Evolutionary conservation across 2,113 vertebrate genomes (phyloP), one percentile per base, ranked within the genome.

Genomic region (Blennius ocellaris): DNA sequence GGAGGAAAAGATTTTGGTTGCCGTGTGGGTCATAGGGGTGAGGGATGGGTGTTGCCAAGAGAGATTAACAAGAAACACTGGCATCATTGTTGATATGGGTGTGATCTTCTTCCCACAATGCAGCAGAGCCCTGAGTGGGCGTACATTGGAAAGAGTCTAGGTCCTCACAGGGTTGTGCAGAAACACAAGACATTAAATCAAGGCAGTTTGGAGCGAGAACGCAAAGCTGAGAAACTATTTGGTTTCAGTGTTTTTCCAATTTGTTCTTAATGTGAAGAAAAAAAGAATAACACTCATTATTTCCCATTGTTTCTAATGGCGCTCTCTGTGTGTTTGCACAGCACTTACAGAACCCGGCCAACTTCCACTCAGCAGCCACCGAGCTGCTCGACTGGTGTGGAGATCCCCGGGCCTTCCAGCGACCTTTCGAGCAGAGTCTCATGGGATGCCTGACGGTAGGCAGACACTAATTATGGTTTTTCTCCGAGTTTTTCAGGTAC

Each of bases 301-400:
- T 80, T 74, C 56, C 52, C 56, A 53, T 78, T 82, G 67, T 84
- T 80, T 81, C 69, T 88, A 76, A 91, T 60, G 65, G 69, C 69
- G 9, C 40, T 61, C 65, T 88, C 40, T 59, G 81, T 79, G 41
- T 79, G 49, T 89, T 93, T 85, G 53, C 53, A 68, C 94, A 99
- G 97, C 97, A 99, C 94, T 95, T 99, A 96, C 98, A 99, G 94
- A 99, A 98, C 88, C 97, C 98, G 36, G 96, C 98, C 85, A 99
- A 99, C 93, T 99, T 99, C 93, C 98, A 99, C 88, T 99, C 98
- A 80, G 98, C 98, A 11, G 98, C 98, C 62, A 99, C 97, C 0
- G 98, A 99, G 90, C 94, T 99, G 79, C 92, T 99, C 90, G 98
- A 99, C 94, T 99, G 98, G 98, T 99, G 98, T 8, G 98, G 98